Evolutionary conservation across 1,140 invertebrate genomes (phyloP).

Genomic region (Rhagoletis pomonella): DNA sequence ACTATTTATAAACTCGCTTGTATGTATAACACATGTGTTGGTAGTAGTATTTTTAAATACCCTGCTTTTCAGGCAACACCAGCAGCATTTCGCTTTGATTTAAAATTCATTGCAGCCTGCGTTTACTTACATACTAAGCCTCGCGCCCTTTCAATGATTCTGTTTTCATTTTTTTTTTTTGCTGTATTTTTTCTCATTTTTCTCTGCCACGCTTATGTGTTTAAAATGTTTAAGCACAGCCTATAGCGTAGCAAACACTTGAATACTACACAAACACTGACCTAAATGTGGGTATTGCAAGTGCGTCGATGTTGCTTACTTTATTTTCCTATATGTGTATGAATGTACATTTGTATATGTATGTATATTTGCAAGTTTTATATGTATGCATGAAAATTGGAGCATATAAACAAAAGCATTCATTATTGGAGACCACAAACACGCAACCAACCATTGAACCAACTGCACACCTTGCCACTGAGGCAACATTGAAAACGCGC

Average conservation of each 20-base stretch:
- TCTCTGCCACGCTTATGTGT: neutral
- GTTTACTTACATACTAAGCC: neutral
- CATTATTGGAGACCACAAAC: slow-evolving; percentile 1
- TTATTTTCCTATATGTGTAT: neutral
- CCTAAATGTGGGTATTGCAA: slow-evolving; percentile 28
- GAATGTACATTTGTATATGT: neutral
- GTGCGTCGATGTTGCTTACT: neutral
- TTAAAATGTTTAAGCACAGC: slow-evolving; percentile 18
- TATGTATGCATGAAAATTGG: neutral
- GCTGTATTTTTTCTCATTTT: neutral
- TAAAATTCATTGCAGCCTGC: slow-evolving; percentile 28
- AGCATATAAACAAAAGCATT: slow-evolving; percentile 38
- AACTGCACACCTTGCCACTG: neutral
- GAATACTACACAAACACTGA: slow-evolving; percentile 7
- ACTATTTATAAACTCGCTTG: neutral
- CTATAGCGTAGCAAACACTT: slow-evolving; percentile 20
- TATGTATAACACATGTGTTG: neutral
- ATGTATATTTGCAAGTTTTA: neutral
- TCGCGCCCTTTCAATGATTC: neutral
- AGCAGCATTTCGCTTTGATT: neutral
- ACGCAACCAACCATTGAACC: neutral
- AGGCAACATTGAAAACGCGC: neutral
- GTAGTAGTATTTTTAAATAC: neutral
- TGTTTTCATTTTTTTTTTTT: neutral
- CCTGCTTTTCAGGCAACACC: neutral